A percentile compares a stretch with the other conserved stretches of the same genome.
Conservation (phyloP, 1,140 invertebrate genomes). For the Pseudomyrmex dendroicus region DNA sequence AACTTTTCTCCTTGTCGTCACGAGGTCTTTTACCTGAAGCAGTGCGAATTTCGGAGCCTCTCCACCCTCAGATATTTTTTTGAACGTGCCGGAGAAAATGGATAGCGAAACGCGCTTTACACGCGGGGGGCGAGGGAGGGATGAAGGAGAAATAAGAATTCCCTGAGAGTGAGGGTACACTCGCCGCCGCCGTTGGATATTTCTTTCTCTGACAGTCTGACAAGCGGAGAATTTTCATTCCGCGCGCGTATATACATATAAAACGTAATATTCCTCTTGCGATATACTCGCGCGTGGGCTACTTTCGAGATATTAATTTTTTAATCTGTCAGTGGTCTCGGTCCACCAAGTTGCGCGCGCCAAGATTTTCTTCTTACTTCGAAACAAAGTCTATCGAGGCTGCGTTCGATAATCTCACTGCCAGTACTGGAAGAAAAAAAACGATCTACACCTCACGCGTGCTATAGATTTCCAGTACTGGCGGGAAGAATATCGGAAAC, state of each 20-base stretch:
- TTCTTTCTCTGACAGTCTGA: constrained; percentile 39
- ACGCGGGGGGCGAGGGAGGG: not conserved
- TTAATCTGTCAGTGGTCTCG: constrained; percentile 38
- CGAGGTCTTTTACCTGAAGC: constrained; percentile 2
- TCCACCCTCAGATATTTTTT: constrained; percentile 37
- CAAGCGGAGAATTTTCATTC: constrained; percentile 36
- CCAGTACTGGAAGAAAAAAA: no score
- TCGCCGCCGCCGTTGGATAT: constrained; percentile 22
- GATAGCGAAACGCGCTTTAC: constrained; percentile 44
- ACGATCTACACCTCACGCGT: no score
- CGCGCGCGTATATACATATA: not conserved
- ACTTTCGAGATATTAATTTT: constrained; percentile 55
- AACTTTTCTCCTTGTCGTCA: not conserved
- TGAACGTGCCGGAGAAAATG: constrained; percentile 41
- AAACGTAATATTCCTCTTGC: constrained; percentile 50
- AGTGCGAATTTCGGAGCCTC: constrained; percentile 29
- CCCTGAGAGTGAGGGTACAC: constrained; percentile 6
- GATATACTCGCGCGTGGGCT: not conserved
- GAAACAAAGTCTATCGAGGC: constrained; percentile 6
- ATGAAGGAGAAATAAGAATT: constrained; percentile 56
- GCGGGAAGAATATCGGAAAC: no score
- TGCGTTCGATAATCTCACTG: not conserved
- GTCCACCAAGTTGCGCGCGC: constrained; percentile 3
- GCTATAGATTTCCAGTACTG: no score
- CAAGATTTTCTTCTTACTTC: constrained; percentile 8